Percentiles rank a stretch among this genome's conserved stretches.
Conservation (phyloP, 2,888 invertebrate species). For the Anodontia alba region DNA sequence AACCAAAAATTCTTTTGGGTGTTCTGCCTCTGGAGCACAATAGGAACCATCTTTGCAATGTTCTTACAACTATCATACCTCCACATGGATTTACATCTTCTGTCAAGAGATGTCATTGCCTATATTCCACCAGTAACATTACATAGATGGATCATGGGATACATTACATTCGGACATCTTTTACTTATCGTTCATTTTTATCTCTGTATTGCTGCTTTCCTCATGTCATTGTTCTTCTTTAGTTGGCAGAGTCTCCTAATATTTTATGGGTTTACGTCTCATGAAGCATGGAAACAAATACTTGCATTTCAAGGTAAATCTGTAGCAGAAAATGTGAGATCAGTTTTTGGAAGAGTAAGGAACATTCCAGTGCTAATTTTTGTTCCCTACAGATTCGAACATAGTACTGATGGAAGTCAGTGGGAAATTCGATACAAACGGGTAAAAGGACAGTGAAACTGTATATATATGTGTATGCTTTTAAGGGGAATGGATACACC, state of each 20-base stretch:
- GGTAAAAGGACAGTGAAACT: slow-evolving; percentile 63
- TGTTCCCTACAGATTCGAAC: slow-evolving; percentile 58
- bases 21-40: slow-evolving; percentile 78
- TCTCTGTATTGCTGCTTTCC: slow-evolving; percentile 55
- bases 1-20: slow-evolving; percentile 85
- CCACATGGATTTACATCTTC: slow-evolving; percentile 64
- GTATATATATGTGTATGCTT: neutral
- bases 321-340: slow-evolving; percentile 65
- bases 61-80: slow-evolving; percentile 74
- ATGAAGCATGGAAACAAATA: slow-evolving; percentile 74
- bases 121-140: slow-evolving; percentile 72
- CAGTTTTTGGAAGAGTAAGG: slow-evolving; percentile 76
- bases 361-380: slow-evolving; percentile 64
- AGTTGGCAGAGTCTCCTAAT: slow-evolving; percentile 73
- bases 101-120: slow-evolving; percentile 56
- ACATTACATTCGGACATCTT: slow-evolving; percentile 62
- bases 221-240: slow-evolving; percentile 63
- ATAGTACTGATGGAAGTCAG: slow-evolving; percentile 72
- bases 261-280: slow-evolving; percentile 72
- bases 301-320: slow-evolving; percentile 38
- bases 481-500: too few species aligned
- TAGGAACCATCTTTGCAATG: slow-evolving; percentile 59
- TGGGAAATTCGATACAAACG: slow-evolving; percentile 68
- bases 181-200: slow-evolving; percentile 66
- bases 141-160: slow-evolving; percentile 65